Percentiles rank a stretch among this genome's conserved stretches.
These are phyloP conservation scores for Protaetia brevitarsis DNA, from an alignment of 1,140 invertebrate species.

Conservation along the genomic window DNA sequence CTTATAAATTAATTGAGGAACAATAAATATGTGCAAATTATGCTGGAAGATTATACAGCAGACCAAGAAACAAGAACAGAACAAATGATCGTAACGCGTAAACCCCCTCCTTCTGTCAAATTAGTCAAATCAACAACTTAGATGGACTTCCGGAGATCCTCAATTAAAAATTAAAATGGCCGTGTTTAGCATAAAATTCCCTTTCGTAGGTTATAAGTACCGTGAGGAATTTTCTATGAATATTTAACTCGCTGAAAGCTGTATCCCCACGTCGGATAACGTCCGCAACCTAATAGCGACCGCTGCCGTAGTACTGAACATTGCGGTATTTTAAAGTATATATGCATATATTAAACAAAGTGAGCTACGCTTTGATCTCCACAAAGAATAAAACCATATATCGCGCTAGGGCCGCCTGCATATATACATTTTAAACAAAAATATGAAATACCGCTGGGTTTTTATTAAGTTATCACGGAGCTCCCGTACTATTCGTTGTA, in stretches of 20 bases:
- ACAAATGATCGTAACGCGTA: no score
- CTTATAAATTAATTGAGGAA: no score
- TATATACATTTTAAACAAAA: conserved; percentile 21
- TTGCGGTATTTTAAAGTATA: conserved; percentile 34
- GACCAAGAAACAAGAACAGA: no score
- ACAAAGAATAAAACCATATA: conserved; percentile 24
- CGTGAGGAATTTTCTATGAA: conserved; percentile 25
- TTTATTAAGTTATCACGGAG: conserved; percentile 10
- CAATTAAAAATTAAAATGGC: conserved; percentile 22
- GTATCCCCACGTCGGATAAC: conserved; percentile 19
- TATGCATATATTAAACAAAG: conserved; percentile 35
- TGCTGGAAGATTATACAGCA: no score
- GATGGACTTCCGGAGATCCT: not conserved
- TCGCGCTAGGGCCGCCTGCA: conserved; percentile 17
- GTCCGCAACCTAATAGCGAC: conserved; percentile 15
- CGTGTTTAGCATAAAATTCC: conserved; percentile 22
- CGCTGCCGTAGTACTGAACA: conserved; percentile 4
- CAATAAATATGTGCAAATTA: no score
- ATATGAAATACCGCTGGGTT: conserved; percentile 15
- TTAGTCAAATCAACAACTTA: conserved; percentile 6
- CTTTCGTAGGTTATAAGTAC: conserved; percentile 10
- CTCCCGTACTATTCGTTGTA: not conserved
- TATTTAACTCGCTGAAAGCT: conserved; percentile 39
- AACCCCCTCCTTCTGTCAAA: not conserved
- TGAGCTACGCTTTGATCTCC: conserved; percentile 34